Evolutionary conservation across 2,888 invertebrate genomes (phyloP), one percentile per base, ranked within the genome.

Genomic region (Phaonia tiefii): DNA sequence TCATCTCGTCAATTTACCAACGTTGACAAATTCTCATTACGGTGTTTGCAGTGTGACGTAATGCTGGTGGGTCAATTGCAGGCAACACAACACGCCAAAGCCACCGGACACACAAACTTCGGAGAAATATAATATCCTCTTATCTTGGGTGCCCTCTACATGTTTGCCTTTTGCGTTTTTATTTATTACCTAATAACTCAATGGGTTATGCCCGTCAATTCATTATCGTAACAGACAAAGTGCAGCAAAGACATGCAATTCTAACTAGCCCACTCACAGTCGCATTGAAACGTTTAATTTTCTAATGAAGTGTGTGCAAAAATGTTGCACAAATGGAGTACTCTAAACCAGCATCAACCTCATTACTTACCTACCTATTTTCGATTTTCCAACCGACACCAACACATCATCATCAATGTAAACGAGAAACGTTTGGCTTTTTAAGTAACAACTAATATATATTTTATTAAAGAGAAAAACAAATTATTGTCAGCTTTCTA

Each of bases 1-100:
- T 95, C 96, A 0, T 96, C 96, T 82, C 92, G 96, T 80, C 98
- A 98, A 90, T 98, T 94, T 89, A 98, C 98, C 0, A 97, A 98
- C 91, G 93, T 97, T 4, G 93, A 95, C 87, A 96, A 95, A 87
- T 98, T 98, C 86, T 95, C 95, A 0, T 91, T 98, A 13, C 94
- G 95, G 84, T 98, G 98, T 90, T 91, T 94, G 87, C 92, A 94
- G n/a, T 98, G 98, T 88, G 93, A 96, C 85, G 91, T 93, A 37
- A 91, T 94, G 85, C 91, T 98, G 0, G 94, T 93, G 49, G 98
- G 98, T 0, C 95, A 97, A 88, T 91, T 91, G 0, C 96, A 96
- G 88, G 98, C 97, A 0, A 95, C 95, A 86, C 92, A 93, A 83
- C 98, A 98, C 89, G 98, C 98, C 22, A 94, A 95, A 89, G 92